phyloP scores from a whole-genome alignment of 2,113 vertebrate species.

The Callipepla squamata region DNA sequence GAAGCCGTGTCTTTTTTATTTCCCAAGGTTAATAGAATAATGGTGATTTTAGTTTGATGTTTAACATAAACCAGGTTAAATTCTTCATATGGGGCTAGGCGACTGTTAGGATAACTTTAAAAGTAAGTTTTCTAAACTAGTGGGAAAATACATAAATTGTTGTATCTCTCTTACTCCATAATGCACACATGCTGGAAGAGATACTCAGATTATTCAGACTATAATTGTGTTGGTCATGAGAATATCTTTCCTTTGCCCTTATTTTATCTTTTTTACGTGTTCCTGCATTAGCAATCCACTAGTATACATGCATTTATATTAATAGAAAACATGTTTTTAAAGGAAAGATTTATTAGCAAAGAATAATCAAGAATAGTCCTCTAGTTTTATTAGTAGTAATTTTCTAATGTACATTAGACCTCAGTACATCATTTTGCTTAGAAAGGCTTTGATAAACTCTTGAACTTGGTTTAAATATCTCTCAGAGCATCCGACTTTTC shows the following conservation, averaged over 20 bases:
- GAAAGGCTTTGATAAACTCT: background rate
- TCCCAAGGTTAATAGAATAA: background rate
- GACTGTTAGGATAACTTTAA: background rate
- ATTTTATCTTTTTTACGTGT: background rate
- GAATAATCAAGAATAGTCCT: background rate
- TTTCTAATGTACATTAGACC: background rate
- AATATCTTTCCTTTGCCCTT: background rate
- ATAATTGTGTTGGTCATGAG: background rate
- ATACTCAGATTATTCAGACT: background rate
- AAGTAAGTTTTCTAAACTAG: background rate
- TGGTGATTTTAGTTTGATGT: background rate
- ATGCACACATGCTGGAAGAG: fast-evolving
- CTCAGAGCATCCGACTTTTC: background rate
- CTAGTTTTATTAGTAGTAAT: background rate
- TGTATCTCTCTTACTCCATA: background rate
- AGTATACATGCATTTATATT: background rate
- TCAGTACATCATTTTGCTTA: background rate
- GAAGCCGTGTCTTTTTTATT: background rate
- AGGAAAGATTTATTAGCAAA: background rate
- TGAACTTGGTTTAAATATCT: background rate
- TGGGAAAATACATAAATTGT: background rate
- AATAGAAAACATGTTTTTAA: background rate
- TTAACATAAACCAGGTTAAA: background rate
- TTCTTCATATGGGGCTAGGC: background rate
- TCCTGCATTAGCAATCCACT: background rate